A percentile compares a stretch with the other conserved stretches of the same genome.
These are phyloP conservation scores for Diacarnus erythraeanus DNA, from an alignment of 37 sponge, comb jelly and placozoan genomes.

Conservation along the genomic window DNA sequence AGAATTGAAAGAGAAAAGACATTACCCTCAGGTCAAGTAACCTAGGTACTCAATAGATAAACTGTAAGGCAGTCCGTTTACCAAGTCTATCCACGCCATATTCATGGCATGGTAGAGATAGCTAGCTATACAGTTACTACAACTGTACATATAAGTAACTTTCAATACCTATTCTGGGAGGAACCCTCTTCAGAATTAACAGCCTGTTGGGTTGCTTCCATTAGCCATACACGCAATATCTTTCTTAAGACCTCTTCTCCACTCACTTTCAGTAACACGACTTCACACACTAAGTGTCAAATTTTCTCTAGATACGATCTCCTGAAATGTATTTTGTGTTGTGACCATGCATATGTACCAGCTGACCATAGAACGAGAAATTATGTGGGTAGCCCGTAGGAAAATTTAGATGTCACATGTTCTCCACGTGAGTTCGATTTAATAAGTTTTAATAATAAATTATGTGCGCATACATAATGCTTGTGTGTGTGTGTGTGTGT, in stretches of 20 bases:
- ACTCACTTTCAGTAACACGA: not conserved
- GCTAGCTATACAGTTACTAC: not conserved
- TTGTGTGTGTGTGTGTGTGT: no score
- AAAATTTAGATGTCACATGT: not conserved
- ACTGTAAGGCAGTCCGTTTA: no score
- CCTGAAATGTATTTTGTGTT: not conserved
- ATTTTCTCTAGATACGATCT: not conserved
- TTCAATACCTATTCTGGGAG: conserved; percentile 56
- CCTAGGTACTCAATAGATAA: no score
- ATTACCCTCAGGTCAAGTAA: no score
- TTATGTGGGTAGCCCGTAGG: not conserved
- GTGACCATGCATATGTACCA: conserved; percentile 9
- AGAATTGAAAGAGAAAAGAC: no score
- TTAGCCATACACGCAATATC: conserved; percentile 58
- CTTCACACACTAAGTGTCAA: not conserved
- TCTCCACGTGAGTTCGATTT: not conserved
- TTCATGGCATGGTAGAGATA: no score
- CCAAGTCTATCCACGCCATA: no score
- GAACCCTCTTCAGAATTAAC: conserved; percentile 59
- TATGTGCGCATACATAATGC: no score
- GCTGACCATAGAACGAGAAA: not conserved
- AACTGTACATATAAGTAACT: not conserved
- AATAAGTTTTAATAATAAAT: no score
- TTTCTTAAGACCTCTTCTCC: not conserved
- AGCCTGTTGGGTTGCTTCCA: conserved; percentile 51